Evolutionary conservation across 1,140 invertebrate species (phyloP), one percentile per base, ranked within the genome.

Genomic region (Ceratina japonica): DNA sequence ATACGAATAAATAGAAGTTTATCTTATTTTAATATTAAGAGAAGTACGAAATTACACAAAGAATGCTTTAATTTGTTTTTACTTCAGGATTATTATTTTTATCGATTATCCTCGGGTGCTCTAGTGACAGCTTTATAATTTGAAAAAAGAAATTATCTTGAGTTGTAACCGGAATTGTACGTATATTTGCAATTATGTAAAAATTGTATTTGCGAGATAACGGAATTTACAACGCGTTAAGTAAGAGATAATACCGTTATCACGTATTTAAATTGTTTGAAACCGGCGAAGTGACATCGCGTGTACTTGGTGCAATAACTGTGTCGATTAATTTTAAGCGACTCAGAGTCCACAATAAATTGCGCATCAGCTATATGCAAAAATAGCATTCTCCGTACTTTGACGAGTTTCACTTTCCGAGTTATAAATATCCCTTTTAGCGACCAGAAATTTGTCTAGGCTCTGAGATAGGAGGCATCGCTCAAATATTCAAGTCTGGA

Each of bases 1-100:
- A 51, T 5, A 58, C 27, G 20, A 73, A 73, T 79, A 66, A 79
- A 79, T 24, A 74, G 61, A 64, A 2, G 15, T 79, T 70, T 61
- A 77, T 63, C 66, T 77, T 58, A 74, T 12, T 74, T 59, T 74
- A 61, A 18, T 20, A 18, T 76, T 70, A 76, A 62, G 5, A 0
- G 10, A 44, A 44, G 37, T 44, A 44, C 10, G 10, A 44, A 10
- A 44, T 44, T 2, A 44, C 2, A 44, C 37, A 44, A 44, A 44
- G 10, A 4, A 10, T 44, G 37, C 37, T 44, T 44, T 44, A 44
- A 44, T 44, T 44, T 44, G 37, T 44, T 44, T 44, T 44, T 44
- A 7, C 10, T 44, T 44, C 37, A 44, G 3, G 37, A 44, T 44
- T 44, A 44, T 44, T 44, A 44, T 44, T 44, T 44, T 44, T 8